Evolutionary conservation across 2,113 vertebrate genomes (phyloP), one percentile per base, ranked within the genome.

Genomic region (Zapus hudsonius): DNA sequence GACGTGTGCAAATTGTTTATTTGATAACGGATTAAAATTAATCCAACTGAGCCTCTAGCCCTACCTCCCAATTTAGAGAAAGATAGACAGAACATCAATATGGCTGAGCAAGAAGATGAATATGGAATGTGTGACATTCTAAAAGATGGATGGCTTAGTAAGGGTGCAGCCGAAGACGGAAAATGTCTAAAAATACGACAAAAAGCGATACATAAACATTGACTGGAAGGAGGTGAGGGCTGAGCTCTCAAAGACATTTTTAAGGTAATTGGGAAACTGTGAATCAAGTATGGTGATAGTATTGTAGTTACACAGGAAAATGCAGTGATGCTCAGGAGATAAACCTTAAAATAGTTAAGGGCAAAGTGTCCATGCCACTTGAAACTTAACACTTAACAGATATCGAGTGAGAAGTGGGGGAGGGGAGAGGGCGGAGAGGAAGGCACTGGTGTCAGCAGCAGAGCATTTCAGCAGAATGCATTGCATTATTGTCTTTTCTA

Each of bases 211-310:
- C 9, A 15, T 44, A 73, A 73, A 85, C 6, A 44, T 55, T 88
- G 47, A 33, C 44, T 72, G 17, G 13, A 20, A n/a, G 19, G 31
- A 20, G 5, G 27, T 4, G 61, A 27, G 15, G 13, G 22, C 16
- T 36, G 13, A 78, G 23, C 64, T 84, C 90, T 69, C 67, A 52
- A 79, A 87, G 61, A 75, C 80, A 80, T 61, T 92, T 75, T 86
- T 89, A 57, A 72, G 29, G 78, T 85, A 93, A 91, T 5, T 80
- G 57, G 82, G 84, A 93, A 87, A 90, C 70, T 20, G 75, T 36
- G 29, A 85, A 27, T 47, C 61, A 83, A 73, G 44, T 92, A 63
- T 72, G 52, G 79, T 61, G 67, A 89, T 15, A 78, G 29, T 81
- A 63, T 13, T 87, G 40, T 74, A 40, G 31, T 78, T 79, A 76